Base-by-base conservation (phyloP, 1,140 invertebrate genomes). In the Drosophila takahashii region DNA sequence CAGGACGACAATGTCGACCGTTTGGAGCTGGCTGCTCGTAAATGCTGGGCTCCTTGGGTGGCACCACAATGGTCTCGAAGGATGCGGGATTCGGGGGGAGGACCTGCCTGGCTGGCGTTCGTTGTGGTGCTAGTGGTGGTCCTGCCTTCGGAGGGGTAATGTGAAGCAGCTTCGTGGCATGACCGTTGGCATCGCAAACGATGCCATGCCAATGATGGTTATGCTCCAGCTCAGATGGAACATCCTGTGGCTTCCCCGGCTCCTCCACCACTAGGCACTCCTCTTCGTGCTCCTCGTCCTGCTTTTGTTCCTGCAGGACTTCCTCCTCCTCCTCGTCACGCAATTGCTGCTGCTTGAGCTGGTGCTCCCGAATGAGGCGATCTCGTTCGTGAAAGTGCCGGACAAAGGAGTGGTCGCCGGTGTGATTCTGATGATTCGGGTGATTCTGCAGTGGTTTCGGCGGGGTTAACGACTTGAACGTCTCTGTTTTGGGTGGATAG, bases 351-450 rank as follows among this genome's bases (percentile, higher is more conserved):
- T 91, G 87, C 48, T 91, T 89, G 52, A 92, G 74, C 62, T 92
- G 91, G 69, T 92, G 91, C 45, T 91, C 91, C 65, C 91, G 91
- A 78, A 92, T 92, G 44, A 87, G 90, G 41, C 91, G 91, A 87
- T 92, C 91, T 44, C 91, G 75, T 81, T 92, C 91, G 74, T 92
- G 91, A 54, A 92, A 92, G 50, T 92, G 89, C 45, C 75, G 81
- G 26, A 91, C 91, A 67, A 92, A 92, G 45, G 79, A 59, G 54
- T 91, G 90, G 13, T 91, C 90, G 50, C 80, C 80, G 61, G 79
- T 79, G 72, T 58, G 66, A 13, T 53, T 51, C 15, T 34, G 60
- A 29, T 71, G 67, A 61, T 34, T 34, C 48, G 8, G 58, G 10
- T 29, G 34, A 1, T 65, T 47, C 5, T 69, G 77, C 13, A 74